These are phyloP conservation scores for Spodoptera frugiperda DNA, from an alignment of 1,140 invertebrate species.

Conservation along the genomic window DNA sequence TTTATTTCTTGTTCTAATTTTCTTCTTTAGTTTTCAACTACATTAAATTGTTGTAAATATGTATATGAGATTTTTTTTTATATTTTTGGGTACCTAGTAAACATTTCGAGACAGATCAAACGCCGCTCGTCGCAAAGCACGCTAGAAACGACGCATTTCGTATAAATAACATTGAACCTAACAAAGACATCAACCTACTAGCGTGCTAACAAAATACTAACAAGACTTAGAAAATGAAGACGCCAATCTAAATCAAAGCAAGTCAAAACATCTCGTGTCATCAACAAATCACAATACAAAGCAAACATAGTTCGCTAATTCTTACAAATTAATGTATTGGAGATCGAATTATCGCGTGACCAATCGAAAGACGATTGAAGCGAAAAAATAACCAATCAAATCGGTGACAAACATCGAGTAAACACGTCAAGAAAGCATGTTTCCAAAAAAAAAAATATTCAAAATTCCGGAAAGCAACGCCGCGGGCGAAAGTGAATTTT, in stretches of 20 bases:
- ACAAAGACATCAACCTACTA: too few relatives aligned
- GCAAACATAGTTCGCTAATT: neutral
- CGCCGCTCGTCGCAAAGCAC: too few relatives aligned
- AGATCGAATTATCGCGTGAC: slow-evolving; percentile 39
- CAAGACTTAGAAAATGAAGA: slow-evolving; percentile 2
- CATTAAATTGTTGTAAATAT: too few relatives aligned
- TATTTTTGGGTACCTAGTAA: too few relatives aligned
- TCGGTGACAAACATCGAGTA: slow-evolving; percentile 11
- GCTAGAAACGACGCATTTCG: too few relatives aligned
- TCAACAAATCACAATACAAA: slow-evolving; percentile 5
- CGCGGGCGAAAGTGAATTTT: slow-evolving; percentile 38
- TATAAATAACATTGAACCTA: too few relatives aligned
- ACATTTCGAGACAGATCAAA: too few relatives aligned
- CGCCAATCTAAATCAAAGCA: neutral
- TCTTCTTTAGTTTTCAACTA: too few relatives aligned
- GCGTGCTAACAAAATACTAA: neutral
- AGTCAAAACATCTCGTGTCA: neutral
- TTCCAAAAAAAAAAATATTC: slow-evolving; percentile 36
- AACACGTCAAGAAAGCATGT: slow-evolving; percentile 27
- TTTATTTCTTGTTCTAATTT: too few relatives aligned
- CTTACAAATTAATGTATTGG: slow-evolving; percentile 27
- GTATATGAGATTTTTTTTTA: too few relatives aligned
- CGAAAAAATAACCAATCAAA: slow-evolving; percentile 18
- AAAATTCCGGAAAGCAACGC: slow-evolving; percentile 46
- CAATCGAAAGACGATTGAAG: slow-evolving; percentile 1